Percentiles rank a stretch among this genome's conserved stretches.
phyloP scores from a whole-genome alignment of 23 tunicate species.

The Trididemnum nubilum region DNA sequence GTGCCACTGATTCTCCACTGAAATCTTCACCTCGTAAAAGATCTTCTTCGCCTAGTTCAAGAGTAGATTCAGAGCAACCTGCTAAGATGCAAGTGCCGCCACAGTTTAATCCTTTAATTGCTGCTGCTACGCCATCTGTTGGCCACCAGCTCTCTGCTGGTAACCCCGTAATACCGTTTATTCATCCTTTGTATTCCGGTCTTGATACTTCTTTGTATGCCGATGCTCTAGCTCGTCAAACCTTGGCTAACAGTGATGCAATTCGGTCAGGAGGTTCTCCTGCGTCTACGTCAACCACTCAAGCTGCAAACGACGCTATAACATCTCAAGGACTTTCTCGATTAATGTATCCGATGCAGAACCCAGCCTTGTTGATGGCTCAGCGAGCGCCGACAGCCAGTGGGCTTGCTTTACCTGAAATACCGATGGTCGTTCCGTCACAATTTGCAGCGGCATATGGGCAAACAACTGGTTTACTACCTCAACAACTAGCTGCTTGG shows the following conservation, averaged over 20 bases:
- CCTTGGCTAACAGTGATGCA: not conserved
- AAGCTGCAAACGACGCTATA: conserved; percentile 15
- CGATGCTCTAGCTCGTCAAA: conserved; percentile 49
- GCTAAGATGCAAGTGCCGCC: conserved; percentile 1
- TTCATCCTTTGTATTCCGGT: conserved; percentile 31
- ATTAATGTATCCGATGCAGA: conserved; percentile 40
- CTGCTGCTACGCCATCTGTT: conserved; percentile 15
- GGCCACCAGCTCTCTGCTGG: conserved; percentile 20
- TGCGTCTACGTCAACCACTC: conserved; percentile 28
- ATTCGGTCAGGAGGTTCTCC: conserved; percentile 33
- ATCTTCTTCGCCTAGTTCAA: conserved; percentile 7
- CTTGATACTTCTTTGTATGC: conserved; percentile 36
- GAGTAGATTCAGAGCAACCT: not conserved
- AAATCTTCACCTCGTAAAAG: conserved; percentile 5
- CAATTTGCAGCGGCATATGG: conserved; percentile 57
- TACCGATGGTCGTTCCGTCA: conserved; percentile 51
- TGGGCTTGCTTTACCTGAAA: conserved; percentile 35
- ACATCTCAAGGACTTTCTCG: conserved; percentile 29
- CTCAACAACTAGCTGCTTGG: conserved; percentile 23
- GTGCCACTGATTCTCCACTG: not conserved
- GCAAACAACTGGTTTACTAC: conserved; percentile 24
- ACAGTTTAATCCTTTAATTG: not conserved
- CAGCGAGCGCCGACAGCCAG: conserved; percentile 9
- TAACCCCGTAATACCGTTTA: conserved; percentile 50
- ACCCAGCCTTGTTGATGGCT: conserved; percentile 44